Conservation (phyloP, 2,888 invertebrate genomes). For the Chesias legatella region DNA sequence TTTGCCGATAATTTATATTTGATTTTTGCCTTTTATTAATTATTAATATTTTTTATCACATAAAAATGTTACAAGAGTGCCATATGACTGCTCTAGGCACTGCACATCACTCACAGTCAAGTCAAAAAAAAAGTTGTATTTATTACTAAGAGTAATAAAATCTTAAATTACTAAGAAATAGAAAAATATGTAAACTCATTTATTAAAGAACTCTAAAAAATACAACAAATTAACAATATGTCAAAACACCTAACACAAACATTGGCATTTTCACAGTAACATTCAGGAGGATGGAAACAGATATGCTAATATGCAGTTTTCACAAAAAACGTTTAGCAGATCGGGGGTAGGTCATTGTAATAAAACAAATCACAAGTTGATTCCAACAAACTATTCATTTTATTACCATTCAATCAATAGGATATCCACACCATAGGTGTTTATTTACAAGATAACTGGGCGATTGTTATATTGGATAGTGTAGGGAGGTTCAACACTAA, state of each 20-base stretch:
- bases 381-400: slow-evolving; percentile 75
- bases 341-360: slow-evolving; percentile 34
- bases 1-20: no score
- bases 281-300: neutral
- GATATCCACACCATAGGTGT: slow-evolving; percentile 68
- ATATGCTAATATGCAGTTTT: slow-evolving; percentile 8
- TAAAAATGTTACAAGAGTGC: no score
- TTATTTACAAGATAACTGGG: slow-evolving; percentile 71
- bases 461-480: slow-evolving; percentile 38
- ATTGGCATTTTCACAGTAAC: slow-evolving; percentile 1
- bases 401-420: slow-evolving; percentile 72
- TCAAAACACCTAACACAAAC: slow-evolving; percentile 7
- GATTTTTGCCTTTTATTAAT: no score
- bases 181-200: slow-evolving; percentile 25
- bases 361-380: slow-evolving; percentile 58
- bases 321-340: slow-evolving; percentile 7
- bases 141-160: no score
- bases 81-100: no score
- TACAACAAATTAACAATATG: slow-evolving; percentile 9
- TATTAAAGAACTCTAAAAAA: slow-evolving; percentile 22
- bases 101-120: no score
- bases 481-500: slow-evolving; percentile 44
- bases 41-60: no score
- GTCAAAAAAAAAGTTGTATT: no score
- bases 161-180: slow-evolving; percentile 12